Evolutionary conservation across 2,113 vertebrate species (phyloP), one percentile per base, ranked within the genome.

Genomic region (Myocastor coypus): DNA sequence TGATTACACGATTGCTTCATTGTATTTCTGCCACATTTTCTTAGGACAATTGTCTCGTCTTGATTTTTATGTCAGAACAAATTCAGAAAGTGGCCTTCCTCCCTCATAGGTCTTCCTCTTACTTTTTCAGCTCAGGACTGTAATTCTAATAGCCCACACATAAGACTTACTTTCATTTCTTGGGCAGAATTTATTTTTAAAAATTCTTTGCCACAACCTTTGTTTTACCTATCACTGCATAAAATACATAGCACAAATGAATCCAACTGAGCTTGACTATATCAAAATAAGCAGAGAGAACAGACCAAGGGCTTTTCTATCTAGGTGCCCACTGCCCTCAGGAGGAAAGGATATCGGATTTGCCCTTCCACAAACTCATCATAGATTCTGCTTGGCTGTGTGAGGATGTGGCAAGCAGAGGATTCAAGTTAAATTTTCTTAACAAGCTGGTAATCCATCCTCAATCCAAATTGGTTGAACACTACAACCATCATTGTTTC

Each of bases 401-500:
- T 59, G 69, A 83, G 61, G 66, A 20, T 71, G 24, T n/a, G 28
- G 34, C 1, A 34, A 89, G 40, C 34, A 3, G 30, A 83, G 30
- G 19, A 90, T 50, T 68, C 50, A 42, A 66, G 66, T 71, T 82
- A 71, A 78, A 90, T 92, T 88, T 92, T 84, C 84, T 78, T 93
- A 95, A 96, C 52, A 89, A 94, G 91, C 17, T 61, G 26, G 91
- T 68, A 68, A 96, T 95, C 88, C 63, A 90, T 95, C 59, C 78
- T 94, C 85, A 57, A 26, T 57, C 77, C 52, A 80, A 96, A 93
- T 34, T 96, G 91, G 94, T 55, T 95, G 91, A 97, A 59, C 64
- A 61, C 77, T 78, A 80, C 88, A 86, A 73, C 88, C 71, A 30
- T 73, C 82, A 75, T 37, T 93, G 92, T 93, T 97, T 96, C 95